Percentiles rank a stretch among this genome's conserved stretches.
Evolutionary conservation across 2,888 invertebrate species (phyloP).

Genomic region (Ferdinandea cuprea): DNA sequence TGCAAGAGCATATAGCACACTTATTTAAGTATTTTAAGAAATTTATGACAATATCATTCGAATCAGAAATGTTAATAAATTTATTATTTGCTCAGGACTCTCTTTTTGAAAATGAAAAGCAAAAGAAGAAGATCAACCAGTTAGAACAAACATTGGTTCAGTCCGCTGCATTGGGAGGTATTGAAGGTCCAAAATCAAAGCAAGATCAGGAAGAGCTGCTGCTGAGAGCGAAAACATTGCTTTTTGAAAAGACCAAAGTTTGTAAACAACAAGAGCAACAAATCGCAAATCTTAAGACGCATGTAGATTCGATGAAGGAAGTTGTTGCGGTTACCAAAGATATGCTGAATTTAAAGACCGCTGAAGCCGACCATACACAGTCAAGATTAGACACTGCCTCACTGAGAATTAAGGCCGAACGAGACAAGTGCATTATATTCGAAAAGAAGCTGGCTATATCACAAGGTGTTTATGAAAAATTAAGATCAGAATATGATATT

Average conservation of each 20-base stretch:
- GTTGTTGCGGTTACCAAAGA: slow-evolving; percentile 92
- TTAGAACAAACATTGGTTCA: slow-evolving; percentile 81
- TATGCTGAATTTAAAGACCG: slow-evolving; percentile 89
- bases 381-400: slow-evolving; percentile 88
- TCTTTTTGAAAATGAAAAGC: slow-evolving; percentile 80
- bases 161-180: slow-evolving; percentile 81
- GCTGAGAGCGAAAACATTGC: slow-evolving; percentile 87
- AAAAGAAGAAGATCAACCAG: slow-evolving; percentile 79
- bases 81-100: slow-evolving; percentile 77
- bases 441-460: slow-evolving; percentile 89
- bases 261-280: slow-evolving; percentile 91
- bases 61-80: too few species aligned
- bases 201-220: slow-evolving; percentile 84
- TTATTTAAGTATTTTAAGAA: too few species aligned
- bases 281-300: slow-evolving; percentile 86
- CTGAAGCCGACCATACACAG: slow-evolving; percentile 91
- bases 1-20: too few species aligned
- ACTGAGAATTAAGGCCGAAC: slow-evolving; percentile 88
- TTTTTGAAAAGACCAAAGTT: slow-evolving; percentile 90
- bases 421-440: slow-evolving; percentile 87
- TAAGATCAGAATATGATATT: slow-evolving; percentile 90
- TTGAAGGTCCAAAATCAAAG: slow-evolving; percentile 80
- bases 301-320: slow-evolving; percentile 91
- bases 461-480: slow-evolving; percentile 88
- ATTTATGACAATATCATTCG: too few species aligned